Evolutionary conservation across 2,888 invertebrate genomes (phyloP), one percentile per base, ranked within the genome.

Genomic region (Ormyrus nitidulus): DNA sequence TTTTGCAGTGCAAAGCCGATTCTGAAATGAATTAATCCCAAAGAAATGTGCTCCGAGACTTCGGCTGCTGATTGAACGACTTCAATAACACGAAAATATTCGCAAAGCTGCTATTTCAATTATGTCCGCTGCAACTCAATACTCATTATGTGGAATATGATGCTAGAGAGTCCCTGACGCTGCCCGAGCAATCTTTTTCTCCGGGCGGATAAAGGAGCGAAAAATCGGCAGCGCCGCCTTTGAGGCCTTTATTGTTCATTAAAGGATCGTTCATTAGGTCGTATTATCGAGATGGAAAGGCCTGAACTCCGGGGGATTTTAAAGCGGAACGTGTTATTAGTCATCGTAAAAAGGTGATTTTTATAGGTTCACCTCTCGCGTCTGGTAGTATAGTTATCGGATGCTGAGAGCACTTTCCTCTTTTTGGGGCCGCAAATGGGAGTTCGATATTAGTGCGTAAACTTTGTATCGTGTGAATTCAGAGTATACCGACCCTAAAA

Each of bases 111-210:
- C 19, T 19, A 19, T 19, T 19, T 19, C 19, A 19, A 19, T 19
- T 19, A 19, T 19, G 19, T 19, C 19, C 19, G 19, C 19, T 19
- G 19, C 19, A 19, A 19, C 19, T 19, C 86, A 85, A 85, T 84
- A 83, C 85, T 88, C 87, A 88, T 88, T 88, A 88, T 85, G 83
- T 85, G 85, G 87, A 87, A 87, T 88, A 87, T 86, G 85, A 87
- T 81, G 5, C 44, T 6, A 59, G 49, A 49, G 49, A 59, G 19
- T 10, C 10, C 19, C 78, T 81, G 75, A 77, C 51, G 84, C 83
- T 84, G 82, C 81, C 78, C 80, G 77, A 19, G 53, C 48, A 51
- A 19, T 0, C 51, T 51, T 66, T 46, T 9, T 9, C 19, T 66
- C 65, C 13, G 10, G 9, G 9, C 46, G 6, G 19, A 19, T 19